Percentiles rank a stretch among this genome's conserved stretches.
Evolutionary conservation across 2,888 invertebrate species (phyloP).

Genomic region (Chironomus riparius): DNA sequence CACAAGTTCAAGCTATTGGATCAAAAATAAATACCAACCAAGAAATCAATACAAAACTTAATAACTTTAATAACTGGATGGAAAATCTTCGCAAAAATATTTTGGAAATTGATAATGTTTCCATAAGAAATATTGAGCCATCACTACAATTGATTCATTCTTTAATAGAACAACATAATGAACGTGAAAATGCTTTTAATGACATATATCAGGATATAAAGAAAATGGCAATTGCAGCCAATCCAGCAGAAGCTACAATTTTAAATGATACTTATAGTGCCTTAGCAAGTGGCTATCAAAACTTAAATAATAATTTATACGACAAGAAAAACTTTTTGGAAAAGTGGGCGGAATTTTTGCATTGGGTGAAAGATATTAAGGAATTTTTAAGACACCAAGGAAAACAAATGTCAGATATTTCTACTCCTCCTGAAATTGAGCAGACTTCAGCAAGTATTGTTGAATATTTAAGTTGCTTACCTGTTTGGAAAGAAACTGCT

Average conservation of each 20-base stretch:
- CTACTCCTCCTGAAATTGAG: conserved; percentile 60
- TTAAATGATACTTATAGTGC: conserved; percentile 67
- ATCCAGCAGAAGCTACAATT: conserved; percentile 63
- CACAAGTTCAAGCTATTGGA: conserved; percentile 68
- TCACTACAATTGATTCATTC: conserved; percentile 70
- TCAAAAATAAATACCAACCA: conserved; percentile 73
- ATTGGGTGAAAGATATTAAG: conserved; percentile 66
- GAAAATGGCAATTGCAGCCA: conserved; percentile 57
- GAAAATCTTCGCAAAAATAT: conserved; percentile 61
- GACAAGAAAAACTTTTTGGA: conserved; percentile 65
- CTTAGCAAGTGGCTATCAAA: conserved; percentile 67
- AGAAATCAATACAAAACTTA: conserved; percentile 71
- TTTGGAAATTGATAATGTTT: conserved; percentile 70
- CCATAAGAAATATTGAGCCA: conserved; percentile 70
- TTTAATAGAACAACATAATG: conserved; percentile 73
- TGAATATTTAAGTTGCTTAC: conserved; percentile 46
- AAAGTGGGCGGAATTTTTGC: conserved; percentile 73
- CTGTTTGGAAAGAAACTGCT: conserved; percentile 61
- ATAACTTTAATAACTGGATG: conserved; percentile 73
- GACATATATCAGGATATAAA: conserved; percentile 77
- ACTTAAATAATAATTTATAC: conserved; percentile 61
- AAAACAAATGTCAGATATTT: conserved; percentile 69
- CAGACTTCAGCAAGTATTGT: conserved; percentile 39
- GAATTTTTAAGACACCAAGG: conserved; percentile 45
- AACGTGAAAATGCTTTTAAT: conserved; percentile 68